Evolutionary conservation across 2,797 vertebrate genomes (phyloP), one percentile per base, ranked within the genome.

Genomic region (Zenarchopterus dispar): DNA sequence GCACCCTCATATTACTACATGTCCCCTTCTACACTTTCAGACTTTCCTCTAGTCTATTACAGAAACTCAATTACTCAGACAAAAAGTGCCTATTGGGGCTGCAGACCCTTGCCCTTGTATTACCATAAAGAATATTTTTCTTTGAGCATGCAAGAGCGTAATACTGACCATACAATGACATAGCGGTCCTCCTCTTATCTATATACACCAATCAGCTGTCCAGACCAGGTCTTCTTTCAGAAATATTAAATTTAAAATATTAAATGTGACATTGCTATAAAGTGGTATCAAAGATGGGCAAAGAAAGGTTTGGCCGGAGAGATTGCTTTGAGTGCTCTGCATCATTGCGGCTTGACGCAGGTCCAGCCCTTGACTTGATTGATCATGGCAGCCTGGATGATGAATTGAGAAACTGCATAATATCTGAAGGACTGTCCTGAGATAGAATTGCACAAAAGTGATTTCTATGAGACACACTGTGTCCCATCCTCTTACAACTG

Each of bases 251-350:
- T 73, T 28, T 69, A 4, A 36, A 41, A 10, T 52, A 19, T 10
- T 69, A 53, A 69, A 73, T 51, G 28, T 59, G 41, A 41, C 46
- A 45, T 54, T 4, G 49, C 19, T 11, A 46, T 62, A 56, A 72
- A 51, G 19, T 11, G 8, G 39, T 23, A 21, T 36, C 17, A 45
- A n/a, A 68, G 58, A 66, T 56, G 54, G 16, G 36, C 23, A 39
- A 53, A 70, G 61, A 55, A 76, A 72, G 72, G 64, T 66, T 78
- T 53, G 24, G 22, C 19, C 54, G 59, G 55, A 51, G 59, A 70
- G 51, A 81, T 80, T 73, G 65, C 73, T 81, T 68, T 66, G 61
- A 62, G 58, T 39, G 54, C 67, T 71, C 53, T 62, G 61, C 49
- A 28, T 70, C 63, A 65, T 56, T 70, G 54, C 46, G 62, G 65